Evolutionary conservation across 1,140 invertebrate genomes (phyloP).

Genomic region (Myzus persicae): DNA sequence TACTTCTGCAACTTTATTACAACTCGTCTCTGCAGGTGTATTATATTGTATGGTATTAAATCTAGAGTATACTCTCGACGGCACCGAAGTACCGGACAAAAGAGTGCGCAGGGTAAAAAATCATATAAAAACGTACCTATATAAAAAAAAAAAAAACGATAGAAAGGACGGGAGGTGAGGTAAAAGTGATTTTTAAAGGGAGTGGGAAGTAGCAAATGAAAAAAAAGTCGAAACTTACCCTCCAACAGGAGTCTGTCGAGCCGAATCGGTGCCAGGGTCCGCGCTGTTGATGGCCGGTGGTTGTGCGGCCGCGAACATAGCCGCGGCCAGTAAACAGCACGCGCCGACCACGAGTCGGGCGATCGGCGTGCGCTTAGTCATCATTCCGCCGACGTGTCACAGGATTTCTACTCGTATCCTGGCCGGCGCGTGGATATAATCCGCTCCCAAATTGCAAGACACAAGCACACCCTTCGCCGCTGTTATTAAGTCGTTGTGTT

Average conservation of each 20-base stretch:
- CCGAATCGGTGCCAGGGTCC: conserved; percentile 24
- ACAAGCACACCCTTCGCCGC: background rate
- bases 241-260: background rate
- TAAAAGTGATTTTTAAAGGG: no score
- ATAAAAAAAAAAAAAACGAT: no score
- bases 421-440: background rate
- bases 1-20: background rate
- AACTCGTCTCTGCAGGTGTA: background rate
- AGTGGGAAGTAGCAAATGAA: background rate
- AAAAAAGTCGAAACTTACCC: conserved; percentile 27
- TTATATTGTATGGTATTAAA: background rate
- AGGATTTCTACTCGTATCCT: background rate
- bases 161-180: no score
- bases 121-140: no score
- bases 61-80: background rate
- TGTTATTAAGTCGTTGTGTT: no score
- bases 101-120: background rate
- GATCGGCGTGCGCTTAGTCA: background rate
- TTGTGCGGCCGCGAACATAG: background rate
- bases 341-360: background rate
- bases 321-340: conserved; percentile 22
- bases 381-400: background rate
- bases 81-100: background rate
- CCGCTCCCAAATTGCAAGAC: background rate
- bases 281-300: conserved; percentile 51